Percentiles rank a stretch among this genome's conserved stretches.
Evolutionary conservation across 2,797 vertebrate species (phyloP).

Genomic region (Kryptopterus vitreolus): DNA sequence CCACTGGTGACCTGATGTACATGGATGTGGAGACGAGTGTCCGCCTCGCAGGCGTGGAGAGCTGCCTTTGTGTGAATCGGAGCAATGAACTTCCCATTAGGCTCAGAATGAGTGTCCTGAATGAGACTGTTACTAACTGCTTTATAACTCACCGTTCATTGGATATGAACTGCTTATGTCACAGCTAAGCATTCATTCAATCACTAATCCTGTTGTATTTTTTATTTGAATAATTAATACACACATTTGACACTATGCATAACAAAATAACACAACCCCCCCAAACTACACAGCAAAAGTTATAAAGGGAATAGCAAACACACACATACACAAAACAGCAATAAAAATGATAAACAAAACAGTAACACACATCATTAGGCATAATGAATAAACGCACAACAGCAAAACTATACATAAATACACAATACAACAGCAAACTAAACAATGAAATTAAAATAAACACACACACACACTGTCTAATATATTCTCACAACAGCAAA

Average conservation of each 20-base stretch:
- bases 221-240: too few species aligned
- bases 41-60: not conserved
- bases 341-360: not conserved
- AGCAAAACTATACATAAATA: not conserved
- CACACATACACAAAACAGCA: not conserved
- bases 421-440: too few species aligned
- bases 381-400: not conserved
- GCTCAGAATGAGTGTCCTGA: not conserved
- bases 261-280: too few species aligned
- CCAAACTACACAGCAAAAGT: not conserved
- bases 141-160: too few species aligned
- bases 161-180: too few species aligned
- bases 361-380: not conserved
- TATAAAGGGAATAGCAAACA: not conserved
- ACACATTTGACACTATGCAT: too few species aligned
- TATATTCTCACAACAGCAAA: too few species aligned
- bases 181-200: too few species aligned
- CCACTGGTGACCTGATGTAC: conserved; percentile 13
- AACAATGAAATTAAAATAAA: too few species aligned
- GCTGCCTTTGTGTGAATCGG: conserved; percentile 14
- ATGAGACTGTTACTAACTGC: not conserved
- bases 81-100: not conserved
- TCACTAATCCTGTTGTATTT: too few species aligned
- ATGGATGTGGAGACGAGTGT: not conserved
- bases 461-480: too few species aligned